These are phyloP conservation scores for Lithobates sylvaticus DNA, from an alignment of 2,797 vertebrate genomes.

Conservation along the genomic window DNA sequence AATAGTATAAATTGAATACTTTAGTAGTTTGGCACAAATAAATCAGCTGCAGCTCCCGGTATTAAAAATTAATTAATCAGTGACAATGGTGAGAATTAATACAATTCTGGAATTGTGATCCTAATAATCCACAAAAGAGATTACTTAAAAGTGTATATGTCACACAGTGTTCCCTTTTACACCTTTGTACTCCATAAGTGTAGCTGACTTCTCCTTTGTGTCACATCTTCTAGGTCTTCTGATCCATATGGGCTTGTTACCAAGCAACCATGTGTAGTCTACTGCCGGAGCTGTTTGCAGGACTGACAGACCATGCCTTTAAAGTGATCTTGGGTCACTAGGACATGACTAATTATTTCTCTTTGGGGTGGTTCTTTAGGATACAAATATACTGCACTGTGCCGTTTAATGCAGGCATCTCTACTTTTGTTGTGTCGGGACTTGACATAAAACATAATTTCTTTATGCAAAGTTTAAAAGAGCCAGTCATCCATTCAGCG, in stretches of 20 bases:
- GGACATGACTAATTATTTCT: conserved; percentile 28
- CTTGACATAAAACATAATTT: background rate
- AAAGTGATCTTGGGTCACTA: conserved; percentile 8
- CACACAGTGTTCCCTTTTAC: background rate
- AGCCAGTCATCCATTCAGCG: background rate
- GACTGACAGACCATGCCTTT: conserved; percentile 10
- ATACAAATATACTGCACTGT: background rate
- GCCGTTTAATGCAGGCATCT: background rate
- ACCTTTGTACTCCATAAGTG: background rate
- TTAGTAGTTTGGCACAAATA: background rate
- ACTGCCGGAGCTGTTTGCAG: background rate
- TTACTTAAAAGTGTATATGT: background rate
- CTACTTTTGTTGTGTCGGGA: background rate
- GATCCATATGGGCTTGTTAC: background rate
- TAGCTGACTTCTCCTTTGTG: background rate
- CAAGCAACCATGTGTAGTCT: conserved; percentile 12
- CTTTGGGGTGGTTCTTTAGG: conserved; percentile 9
- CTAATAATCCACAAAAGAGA: background rate
- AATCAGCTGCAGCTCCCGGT: background rate
- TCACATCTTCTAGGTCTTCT: background rate
- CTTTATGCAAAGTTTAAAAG: background rate
- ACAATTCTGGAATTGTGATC: background rate
- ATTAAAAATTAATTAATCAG: background rate
- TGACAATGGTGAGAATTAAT: background rate
- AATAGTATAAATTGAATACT: background rate